Percentiles rank a stretch among this genome's conserved stretches.
These are phyloP conservation scores for Melanotaenia nigrans DNA, from an alignment of 2,797 vertebrate genomes.

Conservation along the genomic window DNA sequence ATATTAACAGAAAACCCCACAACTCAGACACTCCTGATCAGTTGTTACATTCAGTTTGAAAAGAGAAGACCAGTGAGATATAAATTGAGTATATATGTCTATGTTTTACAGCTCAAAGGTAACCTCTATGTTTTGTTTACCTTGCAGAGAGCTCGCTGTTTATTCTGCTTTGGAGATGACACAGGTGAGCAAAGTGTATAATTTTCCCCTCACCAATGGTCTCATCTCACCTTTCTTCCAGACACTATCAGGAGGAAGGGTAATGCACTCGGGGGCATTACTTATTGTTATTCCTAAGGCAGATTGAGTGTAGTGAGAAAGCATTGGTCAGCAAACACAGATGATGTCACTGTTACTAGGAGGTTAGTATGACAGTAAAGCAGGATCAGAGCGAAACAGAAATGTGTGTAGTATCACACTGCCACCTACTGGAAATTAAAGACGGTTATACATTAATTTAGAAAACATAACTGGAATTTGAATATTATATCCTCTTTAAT, in stretches of 20 bases:
- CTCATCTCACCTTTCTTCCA: neutral
- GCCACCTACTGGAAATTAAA: slow-evolving; percentile 70
- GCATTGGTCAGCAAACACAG: slow-evolving; percentile 80
- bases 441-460: neutral
- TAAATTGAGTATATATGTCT: neutral
- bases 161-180: slow-evolving; percentile 90
- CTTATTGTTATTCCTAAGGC: slow-evolving; percentile 70
- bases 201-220: neutral
- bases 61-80: slow-evolving; percentile 9
- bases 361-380: slow-evolving; percentile 64
- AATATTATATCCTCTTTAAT: neutral
- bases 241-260: slow-evolving; percentile 15
- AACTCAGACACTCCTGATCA: neutral
- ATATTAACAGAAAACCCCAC: slow-evolving; percentile 1
- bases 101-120: slow-evolving; percentile 2
- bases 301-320: slow-evolving; percentile 65
- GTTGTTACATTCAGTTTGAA: slow-evolving; percentile 3
- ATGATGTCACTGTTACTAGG: slow-evolving; percentile 85
- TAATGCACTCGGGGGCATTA: slow-evolving; percentile 20
- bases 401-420: slow-evolving; percentile 44
- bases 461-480: neutral
- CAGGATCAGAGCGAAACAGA: neutral
- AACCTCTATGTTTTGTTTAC: slow-evolving; percentile 45
- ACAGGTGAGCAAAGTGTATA: slow-evolving; percentile 82
- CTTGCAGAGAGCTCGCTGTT: slow-evolving; percentile 93